Conservation (phyloP, 2,797 vertebrate species). For the Erethizon dorsatum region DNA sequence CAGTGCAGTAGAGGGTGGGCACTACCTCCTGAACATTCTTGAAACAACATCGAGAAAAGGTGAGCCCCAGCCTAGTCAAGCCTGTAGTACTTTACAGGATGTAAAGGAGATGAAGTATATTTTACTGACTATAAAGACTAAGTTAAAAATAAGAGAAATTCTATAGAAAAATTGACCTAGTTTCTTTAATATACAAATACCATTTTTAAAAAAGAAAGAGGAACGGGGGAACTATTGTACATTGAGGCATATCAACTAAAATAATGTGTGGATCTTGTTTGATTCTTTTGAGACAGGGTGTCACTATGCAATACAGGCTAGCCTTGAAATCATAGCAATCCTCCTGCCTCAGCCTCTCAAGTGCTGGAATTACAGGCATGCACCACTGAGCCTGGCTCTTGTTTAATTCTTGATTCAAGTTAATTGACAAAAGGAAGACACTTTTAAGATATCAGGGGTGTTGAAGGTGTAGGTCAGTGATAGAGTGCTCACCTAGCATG, state of each 20-base stretch:
- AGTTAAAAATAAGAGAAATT: background rate
- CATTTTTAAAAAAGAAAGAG: background rate
- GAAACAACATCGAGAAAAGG: background rate
- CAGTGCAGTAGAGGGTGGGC: background rate
- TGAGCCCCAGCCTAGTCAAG: background rate
- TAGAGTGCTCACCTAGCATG: background rate
- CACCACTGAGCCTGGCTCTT: background rate
- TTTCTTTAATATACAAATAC: background rate
- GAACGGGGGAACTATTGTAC: background rate
- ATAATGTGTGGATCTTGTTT: background rate
- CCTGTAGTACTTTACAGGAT: background rate
- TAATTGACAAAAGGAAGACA: background rate
- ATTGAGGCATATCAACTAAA: background rate
- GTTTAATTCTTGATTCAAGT: background rate
- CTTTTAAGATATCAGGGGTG: background rate
- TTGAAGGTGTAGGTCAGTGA: background rate
- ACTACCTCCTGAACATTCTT: background rate
- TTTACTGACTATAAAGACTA: background rate
- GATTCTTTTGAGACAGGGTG: background rate
- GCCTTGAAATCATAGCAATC: background rate
- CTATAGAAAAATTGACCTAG: background rate
- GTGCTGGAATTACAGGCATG: background rate
- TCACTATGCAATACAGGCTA: background rate
- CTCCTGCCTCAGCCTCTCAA: background rate
- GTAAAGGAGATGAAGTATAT: background rate